phyloP scores from a whole-genome alignment of 2,888 invertebrate genomes.

The Osmoderma eremita region DNA sequence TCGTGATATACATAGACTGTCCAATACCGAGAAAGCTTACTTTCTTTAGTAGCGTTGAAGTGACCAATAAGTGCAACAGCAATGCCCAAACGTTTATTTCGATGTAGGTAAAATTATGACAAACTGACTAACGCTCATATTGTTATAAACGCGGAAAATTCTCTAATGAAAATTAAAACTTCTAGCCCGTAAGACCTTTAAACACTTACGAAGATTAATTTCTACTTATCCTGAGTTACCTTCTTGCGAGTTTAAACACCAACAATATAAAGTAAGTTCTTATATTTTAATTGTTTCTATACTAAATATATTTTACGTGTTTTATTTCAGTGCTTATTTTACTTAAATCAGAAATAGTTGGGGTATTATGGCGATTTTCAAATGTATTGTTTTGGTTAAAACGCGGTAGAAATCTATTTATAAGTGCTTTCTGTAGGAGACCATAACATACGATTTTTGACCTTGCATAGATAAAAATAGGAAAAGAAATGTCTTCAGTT shows the following conservation, averaged over 20 bases:
- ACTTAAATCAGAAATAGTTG: neutral
- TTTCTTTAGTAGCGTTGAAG: conserved; percentile 5
- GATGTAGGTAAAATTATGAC: conserved; percentile 17
- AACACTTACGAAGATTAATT: conserved; percentile 23
- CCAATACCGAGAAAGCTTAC: conserved; percentile 2
- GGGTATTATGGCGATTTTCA: too few relatives aligned
- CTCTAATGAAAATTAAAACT: neutral
- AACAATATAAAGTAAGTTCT: conserved; percentile 57
- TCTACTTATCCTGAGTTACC: conserved; percentile 47
- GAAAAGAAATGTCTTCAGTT: too few relatives aligned
- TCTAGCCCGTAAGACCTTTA: conserved; percentile 24
- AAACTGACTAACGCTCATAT: too few relatives aligned
- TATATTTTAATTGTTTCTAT: neutral
- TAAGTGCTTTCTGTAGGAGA: neutral
- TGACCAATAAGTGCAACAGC: conserved; percentile 2
- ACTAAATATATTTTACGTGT: neutral
- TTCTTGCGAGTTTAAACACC: conserved; percentile 58
- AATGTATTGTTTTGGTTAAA: neutral
- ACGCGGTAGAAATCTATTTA: conserved; percentile 5
- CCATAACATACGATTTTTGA: too few relatives aligned
- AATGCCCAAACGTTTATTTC: conserved; percentile 14
- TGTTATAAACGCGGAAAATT: too few relatives aligned
- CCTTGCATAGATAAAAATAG: too few relatives aligned
- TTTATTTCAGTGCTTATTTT: conserved; percentile 9
- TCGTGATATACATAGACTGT: conserved; percentile 18